Evolutionary conservation across 1,140 invertebrate genomes (phyloP).

Genomic region (Achatina immaculata): DNA sequence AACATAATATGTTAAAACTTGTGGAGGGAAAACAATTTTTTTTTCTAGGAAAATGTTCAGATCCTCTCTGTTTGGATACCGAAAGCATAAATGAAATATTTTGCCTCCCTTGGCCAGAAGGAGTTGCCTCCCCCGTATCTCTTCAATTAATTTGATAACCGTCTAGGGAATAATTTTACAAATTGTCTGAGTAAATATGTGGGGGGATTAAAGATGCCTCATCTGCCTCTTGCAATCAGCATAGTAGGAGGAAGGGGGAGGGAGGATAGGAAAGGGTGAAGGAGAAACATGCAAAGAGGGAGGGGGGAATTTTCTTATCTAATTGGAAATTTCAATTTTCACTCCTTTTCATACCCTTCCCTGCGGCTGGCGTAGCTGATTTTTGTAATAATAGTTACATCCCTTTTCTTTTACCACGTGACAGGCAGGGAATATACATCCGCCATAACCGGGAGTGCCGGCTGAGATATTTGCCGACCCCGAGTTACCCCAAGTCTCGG

Average conservation of each 20-base stretch:
- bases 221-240: too few relatives aligned
- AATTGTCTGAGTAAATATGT: slow-evolving; percentile 40
- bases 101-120: neutral
- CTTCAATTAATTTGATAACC: slow-evolving; percentile 40
- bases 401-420: slow-evolving; percentile 4
- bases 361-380: neutral
- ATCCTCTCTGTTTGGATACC: neutral
- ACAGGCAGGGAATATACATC: slow-evolving; percentile 20
- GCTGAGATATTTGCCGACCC: slow-evolving; percentile 11
- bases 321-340: slow-evolving; percentile 21
- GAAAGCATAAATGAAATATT: slow-evolving; percentile 29
- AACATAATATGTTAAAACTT: too few relatives aligned
- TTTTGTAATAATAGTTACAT: slow-evolving; percentile 10
- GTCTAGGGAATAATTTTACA: slow-evolving; percentile 38
- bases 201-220: too few relatives aligned
- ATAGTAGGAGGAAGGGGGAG: neutral
- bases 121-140: slow-evolving; percentile 22
- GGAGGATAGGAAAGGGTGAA: neutral
- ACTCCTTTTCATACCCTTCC: neutral
- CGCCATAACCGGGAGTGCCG: slow-evolving; percentile 6
- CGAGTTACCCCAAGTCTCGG: neutral
- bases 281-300: too few relatives aligned
- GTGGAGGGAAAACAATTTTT: too few relatives aligned
- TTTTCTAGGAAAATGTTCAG: too few relatives aligned
- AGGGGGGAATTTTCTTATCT: slow-evolving; percentile 10